Conservation (phyloP, 2,113 vertebrate species). For the Vombatus ursinus region DNA sequence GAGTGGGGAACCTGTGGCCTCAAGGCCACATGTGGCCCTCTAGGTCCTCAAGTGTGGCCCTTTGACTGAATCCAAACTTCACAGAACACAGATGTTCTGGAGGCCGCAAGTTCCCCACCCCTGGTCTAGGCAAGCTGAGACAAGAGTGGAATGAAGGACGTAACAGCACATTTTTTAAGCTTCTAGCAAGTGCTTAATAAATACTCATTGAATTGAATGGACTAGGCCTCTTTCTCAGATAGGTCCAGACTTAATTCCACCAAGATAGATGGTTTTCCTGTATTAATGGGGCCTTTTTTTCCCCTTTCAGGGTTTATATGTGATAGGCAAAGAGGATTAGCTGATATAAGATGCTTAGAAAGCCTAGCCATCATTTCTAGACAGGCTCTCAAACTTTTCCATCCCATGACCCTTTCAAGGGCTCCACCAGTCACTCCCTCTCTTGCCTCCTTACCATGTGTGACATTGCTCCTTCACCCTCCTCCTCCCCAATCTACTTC, state of each 20-base stretch:
- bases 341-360: not conserved
- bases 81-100: no score
- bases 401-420: not conserved
- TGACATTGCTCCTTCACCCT: not conserved
- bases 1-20: no score
- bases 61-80: no score
- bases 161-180: not conserved
- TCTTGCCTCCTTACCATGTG: not conserved
- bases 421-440: not conserved
- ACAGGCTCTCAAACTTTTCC: not conserved
- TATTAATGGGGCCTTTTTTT: not conserved
- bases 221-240: not conserved
- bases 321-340: not conserved
- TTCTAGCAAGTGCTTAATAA: not conserved
- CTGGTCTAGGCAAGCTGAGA: not conserved
- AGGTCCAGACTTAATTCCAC: not conserved
- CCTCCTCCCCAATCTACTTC: not conserved
- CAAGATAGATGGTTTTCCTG: not conserved
- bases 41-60: no score
- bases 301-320: not conserved
- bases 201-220: not conserved
- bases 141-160: not conserved
- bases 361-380: not conserved
- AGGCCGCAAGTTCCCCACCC: no score
- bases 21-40: no score